Base-by-base conservation (phyloP, 2,888 invertebrate genomes). In the Podotricha telesiphe region DNA sequence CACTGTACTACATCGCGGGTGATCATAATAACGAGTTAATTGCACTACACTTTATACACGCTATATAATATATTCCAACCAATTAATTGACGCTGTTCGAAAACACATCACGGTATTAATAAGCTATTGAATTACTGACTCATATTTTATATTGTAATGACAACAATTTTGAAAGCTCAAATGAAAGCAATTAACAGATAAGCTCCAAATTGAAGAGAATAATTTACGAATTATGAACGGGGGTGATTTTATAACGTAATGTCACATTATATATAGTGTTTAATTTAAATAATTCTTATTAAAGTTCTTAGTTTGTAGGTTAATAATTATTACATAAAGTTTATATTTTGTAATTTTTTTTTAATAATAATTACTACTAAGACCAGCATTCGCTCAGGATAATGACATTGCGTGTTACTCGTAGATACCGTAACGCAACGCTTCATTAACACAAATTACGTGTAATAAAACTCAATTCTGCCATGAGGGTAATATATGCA, bases 141-240 rank as follows among this genome's bases (percentile, higher is more conserved):
- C 59, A n/a, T 59, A n/a, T 59, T 22, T 45, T 45, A 59, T 59
- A n/a, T 22, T 22, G 59, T 45, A 45, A 45, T 45, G 42, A 59
- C 42, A 59, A 59, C 53, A 28, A 53, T 53, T 53, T 53, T 53
- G 28, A 53, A 53, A 53, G 53, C 53, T 53, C 34, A 34, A 53
- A 53, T 53, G 34, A 53, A 53, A 53, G 34, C 53, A 53, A 34
- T 53, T 59, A 59, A 59, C 59, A 59, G 42, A 45, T 59, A 59
- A 59, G 45, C 59, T 59, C 45, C 22, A 45, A 59, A 59, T 59
- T 59, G 59, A 59, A 28, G 42, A 22, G 42, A 45, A 59, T 59
- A 45, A 59, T 59, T 59, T 59, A 45, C 59, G 11, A 22, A 45
- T 59, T 59, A 17, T 22, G 11, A 22, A 59, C 22, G 22, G 6